Percentiles rank a stretch among this genome's conserved stretches.
phyloP scores from a whole-genome alignment of 2,888 invertebrate genomes.

The Dinocampus coccinellae region DNA sequence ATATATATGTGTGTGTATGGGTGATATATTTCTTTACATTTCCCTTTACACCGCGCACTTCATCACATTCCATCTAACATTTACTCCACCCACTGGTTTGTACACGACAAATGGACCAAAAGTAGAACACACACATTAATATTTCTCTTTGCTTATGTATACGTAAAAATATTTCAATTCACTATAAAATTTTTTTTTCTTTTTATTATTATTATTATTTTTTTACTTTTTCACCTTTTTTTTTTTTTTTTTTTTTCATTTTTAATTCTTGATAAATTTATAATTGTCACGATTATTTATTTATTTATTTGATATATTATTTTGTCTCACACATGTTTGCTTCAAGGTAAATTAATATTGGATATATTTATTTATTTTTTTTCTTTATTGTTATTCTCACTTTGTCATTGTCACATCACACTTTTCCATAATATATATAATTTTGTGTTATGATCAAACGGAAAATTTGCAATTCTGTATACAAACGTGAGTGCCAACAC shows the following conservation, averaged over 20 bases:
- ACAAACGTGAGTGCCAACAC: background rate
- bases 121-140: conserved; percentile 26
- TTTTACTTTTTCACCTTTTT: conserved; percentile 7
- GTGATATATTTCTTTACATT: background rate
- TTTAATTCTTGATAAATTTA: conserved; percentile 1
- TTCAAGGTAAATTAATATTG: background rate
- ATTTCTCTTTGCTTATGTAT: background rate
- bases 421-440: background rate
- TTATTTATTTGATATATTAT: background rate
- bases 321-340: background rate
- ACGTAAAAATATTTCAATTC: too few species aligned
- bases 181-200: background rate
- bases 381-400: background rate
- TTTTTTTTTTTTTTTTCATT: background rate
- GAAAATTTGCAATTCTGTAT: conserved; percentile 17
- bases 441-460: background rate
- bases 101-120: conserved; percentile 30
- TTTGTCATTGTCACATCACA: background rate
- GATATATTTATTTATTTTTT: background rate
- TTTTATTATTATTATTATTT: background rate
- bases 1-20: background rate
- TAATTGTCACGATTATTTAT: too few species aligned
- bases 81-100: conserved; percentile 7
- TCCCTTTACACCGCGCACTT: background rate
- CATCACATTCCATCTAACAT: background rate